A percentile compares a stretch with the other conserved stretches of the same genome.
Evolutionary conservation across 2,797 vertebrate genomes (phyloP).

Genomic region (Melanitta fusca): DNA sequence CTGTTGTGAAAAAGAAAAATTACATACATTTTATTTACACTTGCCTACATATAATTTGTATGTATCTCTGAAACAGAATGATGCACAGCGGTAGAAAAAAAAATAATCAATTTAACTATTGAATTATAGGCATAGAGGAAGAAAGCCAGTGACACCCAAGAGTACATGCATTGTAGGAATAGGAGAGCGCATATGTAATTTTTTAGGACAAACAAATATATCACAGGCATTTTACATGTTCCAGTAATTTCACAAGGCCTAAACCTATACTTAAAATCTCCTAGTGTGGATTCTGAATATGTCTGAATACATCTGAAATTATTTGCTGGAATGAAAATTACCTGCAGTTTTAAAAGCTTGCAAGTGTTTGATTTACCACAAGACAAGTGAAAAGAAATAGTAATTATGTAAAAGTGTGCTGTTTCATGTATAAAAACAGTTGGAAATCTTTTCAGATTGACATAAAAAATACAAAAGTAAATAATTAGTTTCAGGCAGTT

Average conservation of each 20-base stretch:
- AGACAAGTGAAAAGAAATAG: background rate
- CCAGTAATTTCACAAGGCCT: background rate
- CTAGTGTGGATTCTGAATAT: background rate
- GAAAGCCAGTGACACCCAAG: background rate
- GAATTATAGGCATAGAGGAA: background rate
- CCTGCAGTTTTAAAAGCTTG: background rate
- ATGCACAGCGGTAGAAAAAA: background rate
- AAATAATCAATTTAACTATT: background rate
- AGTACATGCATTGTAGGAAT: background rate
- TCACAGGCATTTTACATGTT: background rate
- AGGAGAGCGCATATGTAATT: background rate
- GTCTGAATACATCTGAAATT: background rate
- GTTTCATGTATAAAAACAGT: background rate
- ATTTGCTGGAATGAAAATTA: background rate
- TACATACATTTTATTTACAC: background rate
- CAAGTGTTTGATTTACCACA: background rate
- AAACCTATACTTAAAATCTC: background rate
- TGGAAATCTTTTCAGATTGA: background rate
- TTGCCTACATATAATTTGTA: background rate
- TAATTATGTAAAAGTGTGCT: background rate
- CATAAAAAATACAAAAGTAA: background rate
- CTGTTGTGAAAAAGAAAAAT: background rate
- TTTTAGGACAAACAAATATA: background rate
- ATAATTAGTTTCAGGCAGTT: background rate
- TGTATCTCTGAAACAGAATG: background rate